Conservation (phyloP, 2,888 invertebrate species). For the Lepidocyrtoides sp. region DNA sequence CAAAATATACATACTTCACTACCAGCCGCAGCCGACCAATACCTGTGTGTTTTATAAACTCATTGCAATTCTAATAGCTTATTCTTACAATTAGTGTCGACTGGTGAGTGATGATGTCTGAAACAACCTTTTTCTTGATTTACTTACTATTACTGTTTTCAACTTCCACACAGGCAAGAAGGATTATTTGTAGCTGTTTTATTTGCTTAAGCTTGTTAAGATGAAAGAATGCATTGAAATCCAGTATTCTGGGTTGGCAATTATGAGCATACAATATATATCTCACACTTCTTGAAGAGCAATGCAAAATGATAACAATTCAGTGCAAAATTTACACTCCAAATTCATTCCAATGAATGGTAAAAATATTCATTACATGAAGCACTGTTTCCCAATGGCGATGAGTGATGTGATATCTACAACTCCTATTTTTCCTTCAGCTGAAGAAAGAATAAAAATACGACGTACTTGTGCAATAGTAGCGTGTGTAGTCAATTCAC, state of each 20-base stretch:
- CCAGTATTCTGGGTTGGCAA: too few species aligned
- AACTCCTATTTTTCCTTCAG: slow-evolving; percentile 49
- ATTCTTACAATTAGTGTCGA: not conserved
- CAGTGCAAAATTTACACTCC: slow-evolving; percentile 15
- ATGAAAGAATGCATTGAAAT: not conserved
- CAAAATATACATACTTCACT: too few species aligned
- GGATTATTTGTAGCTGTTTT: not conserved
- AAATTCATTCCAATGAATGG: slow-evolving; percentile 17
- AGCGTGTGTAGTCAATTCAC: too few species aligned
- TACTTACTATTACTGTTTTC: not conserved
- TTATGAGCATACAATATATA: too few species aligned
- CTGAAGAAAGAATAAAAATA: slow-evolving; percentile 26
- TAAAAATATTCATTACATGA: not conserved
- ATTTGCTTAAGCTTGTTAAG: not conserved
- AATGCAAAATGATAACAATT: not conserved
- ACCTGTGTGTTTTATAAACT: not conserved
- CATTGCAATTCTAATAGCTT: not conserved
- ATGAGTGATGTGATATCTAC: not conserved
- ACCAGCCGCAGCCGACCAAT: too few species aligned
- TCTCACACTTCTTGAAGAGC: too few species aligned
- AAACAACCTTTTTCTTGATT: not conserved
- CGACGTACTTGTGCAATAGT: too few species aligned
- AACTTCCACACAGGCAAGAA: not conserved
- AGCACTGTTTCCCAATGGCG: not conserved
- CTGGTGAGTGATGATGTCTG: too few species aligned